Base-by-base conservation (phyloP, 30 jellyfish, hydroid and myxozoan species). In the Clytia hemisphaerica region DNA sequence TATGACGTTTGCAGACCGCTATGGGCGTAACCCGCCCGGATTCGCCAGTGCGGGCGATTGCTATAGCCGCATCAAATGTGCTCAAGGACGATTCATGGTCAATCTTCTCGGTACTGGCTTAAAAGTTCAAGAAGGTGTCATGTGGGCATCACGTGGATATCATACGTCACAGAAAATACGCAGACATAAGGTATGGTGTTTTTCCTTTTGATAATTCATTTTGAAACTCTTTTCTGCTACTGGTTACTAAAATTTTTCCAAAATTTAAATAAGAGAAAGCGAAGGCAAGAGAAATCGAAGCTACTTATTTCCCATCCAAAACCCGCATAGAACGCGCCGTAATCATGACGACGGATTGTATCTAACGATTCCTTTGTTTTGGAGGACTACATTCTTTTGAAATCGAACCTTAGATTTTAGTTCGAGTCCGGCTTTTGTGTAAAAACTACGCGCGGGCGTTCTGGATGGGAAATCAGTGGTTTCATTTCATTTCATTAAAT, bases 1-100 rank as follows among this genome's bases (percentile, higher is more conserved):
- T 63, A 82, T 76, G 28, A 89, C 72, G 50, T 89, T 89, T 76
- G 95, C 98, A 18, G 93, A 83, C 4, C 93, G 77, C 65, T 89
- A 81, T 63, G 98, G 98, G 7, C 87, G 94, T 45, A 75, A 81
- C 64, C 98, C 98, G n/a, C 98, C 98, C 5, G 96, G 96, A 14
- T 71, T 80, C 28, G 94, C 93, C 10, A 74, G 94, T 1, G 98
- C 98, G 3, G 98, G 98, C 0, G 98, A 89, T 58, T 89, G 98
- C 46, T 89, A 83, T 45, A 79, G 95, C 60, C 81, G 71, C 42
- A 74, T 78, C 2, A 55, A 70, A 37, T 89, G 98, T 51, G 93
- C 98, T 18, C 94, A 91, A 88, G 99, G 99, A 2, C 63, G 94
- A 1, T 91, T 91, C 75, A 76, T 63, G 77, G 55, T 91, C 61